These are phyloP conservation scores for Ancistrus triradiatus DNA, from an alignment of 2,113 vertebrate species.

Conservation along the genomic window DNA sequence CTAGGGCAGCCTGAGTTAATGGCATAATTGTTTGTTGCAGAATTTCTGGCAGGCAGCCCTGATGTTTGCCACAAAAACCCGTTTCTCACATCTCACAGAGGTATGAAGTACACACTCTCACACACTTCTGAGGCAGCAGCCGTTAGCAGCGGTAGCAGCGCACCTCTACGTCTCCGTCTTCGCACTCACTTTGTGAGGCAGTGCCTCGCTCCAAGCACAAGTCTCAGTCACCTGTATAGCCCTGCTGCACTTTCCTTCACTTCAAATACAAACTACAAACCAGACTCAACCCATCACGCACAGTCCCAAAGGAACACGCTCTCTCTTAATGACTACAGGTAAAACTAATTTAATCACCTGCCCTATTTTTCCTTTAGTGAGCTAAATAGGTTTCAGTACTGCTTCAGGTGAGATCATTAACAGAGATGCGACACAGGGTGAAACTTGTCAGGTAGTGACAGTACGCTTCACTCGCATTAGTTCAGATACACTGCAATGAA, in stretches of 20 bases:
- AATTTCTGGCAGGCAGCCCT: slow-evolving; percentile 35
- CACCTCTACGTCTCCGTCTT: slow-evolving; percentile 22
- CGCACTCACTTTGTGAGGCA: no score
- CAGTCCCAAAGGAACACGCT: background rate
- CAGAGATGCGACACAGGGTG: background rate
- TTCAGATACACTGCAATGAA: no score
- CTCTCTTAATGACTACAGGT: background rate
- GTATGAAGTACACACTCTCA: slow-evolving; percentile 14
- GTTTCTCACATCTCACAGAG: slow-evolving; percentile 22
- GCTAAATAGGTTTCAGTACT: background rate
- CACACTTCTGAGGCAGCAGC: slow-evolving; percentile 36
- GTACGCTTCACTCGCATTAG: no score
- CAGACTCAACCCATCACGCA: background rate
- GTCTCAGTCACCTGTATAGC: slow-evolving; percentile 17
- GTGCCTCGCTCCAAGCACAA: slow-evolving; percentile 20
- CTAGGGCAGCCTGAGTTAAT: slow-evolving; percentile 51
- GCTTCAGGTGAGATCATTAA: slow-evolving; percentile 5
- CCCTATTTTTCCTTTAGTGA: background rate
- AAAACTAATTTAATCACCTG: slow-evolving; percentile 9
- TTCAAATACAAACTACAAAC: background rate
- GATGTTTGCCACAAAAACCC: slow-evolving; percentile 15
- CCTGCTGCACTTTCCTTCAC: slow-evolving; percentile 39
- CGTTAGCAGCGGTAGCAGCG: slow-evolving; percentile 24
- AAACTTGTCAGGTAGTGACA: slow-evolving; percentile 8
- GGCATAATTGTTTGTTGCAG: slow-evolving; percentile 43